A percentile compares a stretch with the other conserved stretches of the same genome.
Evolutionary conservation across 2,888 invertebrate genomes (phyloP).

Genomic region (Stictocephala bisonia): DNA sequence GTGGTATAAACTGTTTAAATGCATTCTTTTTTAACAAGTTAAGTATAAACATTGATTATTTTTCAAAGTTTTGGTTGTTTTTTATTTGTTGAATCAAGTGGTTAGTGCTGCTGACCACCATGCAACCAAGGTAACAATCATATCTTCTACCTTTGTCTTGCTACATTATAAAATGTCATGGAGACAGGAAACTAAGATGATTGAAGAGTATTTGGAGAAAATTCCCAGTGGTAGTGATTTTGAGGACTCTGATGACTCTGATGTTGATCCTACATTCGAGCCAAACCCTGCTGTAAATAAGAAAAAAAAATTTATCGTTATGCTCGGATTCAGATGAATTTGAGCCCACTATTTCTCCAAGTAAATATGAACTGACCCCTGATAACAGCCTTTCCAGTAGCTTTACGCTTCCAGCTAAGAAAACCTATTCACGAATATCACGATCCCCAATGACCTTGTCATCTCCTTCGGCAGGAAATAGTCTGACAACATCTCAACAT

Average conservation of each 20-base stretch:
- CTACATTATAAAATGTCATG: background rate
- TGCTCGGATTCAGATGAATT: background rate
- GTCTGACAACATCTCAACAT: background rate
- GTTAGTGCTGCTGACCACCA: too few relatives aligned
- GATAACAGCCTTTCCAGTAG: background rate
- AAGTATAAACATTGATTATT: background rate
- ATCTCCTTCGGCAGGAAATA: background rate
- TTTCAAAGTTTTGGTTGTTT: background rate
- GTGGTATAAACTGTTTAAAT: background rate
- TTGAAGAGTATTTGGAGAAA: background rate
- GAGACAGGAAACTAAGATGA: background rate
- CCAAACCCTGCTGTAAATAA: background rate
- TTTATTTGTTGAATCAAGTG: background rate
- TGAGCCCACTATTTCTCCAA: background rate
- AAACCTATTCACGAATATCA: background rate
- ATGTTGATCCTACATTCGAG: background rate
- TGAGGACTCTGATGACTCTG: background rate
- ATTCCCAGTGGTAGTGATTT: background rate
- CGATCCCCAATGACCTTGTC: background rate
- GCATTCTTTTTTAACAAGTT: background rate
- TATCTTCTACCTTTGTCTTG: background rate
- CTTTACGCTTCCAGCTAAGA: background rate
- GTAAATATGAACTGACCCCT: background rate
- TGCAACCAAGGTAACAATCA: background rate
- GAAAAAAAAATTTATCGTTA: background rate